Base-by-base conservation (phyloP, 53 echinoderm and acorn worm genomes). In the Mesocentrotus franciscanus region DNA sequence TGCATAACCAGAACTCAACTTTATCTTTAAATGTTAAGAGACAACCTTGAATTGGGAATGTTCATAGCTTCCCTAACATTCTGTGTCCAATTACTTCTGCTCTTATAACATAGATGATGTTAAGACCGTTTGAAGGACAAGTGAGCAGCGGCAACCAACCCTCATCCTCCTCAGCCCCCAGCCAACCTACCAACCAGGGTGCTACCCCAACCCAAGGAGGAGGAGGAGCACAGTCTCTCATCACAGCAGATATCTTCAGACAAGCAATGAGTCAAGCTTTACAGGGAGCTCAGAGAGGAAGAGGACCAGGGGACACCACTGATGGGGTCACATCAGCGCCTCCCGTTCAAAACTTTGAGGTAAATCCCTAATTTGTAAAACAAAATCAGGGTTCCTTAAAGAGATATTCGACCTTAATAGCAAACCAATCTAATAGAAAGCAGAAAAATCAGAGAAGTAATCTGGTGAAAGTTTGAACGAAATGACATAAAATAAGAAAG, bases 211-310 rank as follows among this genome's bases (percentile, higher is more conserved):
- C 94, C 2, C 60, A 9, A 14, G n/a, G 61, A 7, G 93, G 18
- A 62, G 75, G 34, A 27, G 81, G 58, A 33, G 92, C 49, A 56
- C 39, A 35, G 12, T 18, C 34, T 1, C 22, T 74, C 13, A 97
- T 98, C 90, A 96, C 99, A 4, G 93, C 96, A 5, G 98, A 97
- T 90, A 83, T 98, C 42, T 98, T 98, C 78, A 96, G 96, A 66
- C 98, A 98, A 87, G 98, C 98, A 92, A 96, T 98, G 96, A 96
- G 98, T 85, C 99, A 98, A 49, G 99, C 98, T 0, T 93, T 98
- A 34, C 97, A 96, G 70, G 91, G 95, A 70, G 95, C 96, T 29
- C 95, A 95, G 39, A 92, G 85, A 20, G 85, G 76, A 9, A 60
- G 96, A 66, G 92, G 85, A 11, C 85, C 85, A 10, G 62, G 85